A percentile compares a stretch with the other conserved stretches of the same genome.
Conservation (phyloP, 2,113 vertebrate genomes). For the Pterocles burchelli region DNA sequence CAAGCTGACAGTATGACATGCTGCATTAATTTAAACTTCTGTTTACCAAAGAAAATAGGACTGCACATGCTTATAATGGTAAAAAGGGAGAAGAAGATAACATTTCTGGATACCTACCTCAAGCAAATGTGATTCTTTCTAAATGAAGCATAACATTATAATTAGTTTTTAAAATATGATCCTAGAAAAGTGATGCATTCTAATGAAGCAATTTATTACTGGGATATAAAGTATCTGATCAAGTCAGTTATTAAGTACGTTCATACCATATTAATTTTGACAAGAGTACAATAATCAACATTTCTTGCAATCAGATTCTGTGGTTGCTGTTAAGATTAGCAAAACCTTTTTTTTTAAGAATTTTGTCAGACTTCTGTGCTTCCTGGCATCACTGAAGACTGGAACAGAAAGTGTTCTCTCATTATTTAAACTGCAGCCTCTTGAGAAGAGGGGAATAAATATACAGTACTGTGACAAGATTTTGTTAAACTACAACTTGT, state of each 20-base stretch:
- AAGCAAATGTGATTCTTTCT: background rate
- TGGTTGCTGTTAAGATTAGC: background rate
- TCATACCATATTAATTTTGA: accelerated
- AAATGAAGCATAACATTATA: background rate
- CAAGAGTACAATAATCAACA: background rate
- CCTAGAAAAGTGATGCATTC: background rate
- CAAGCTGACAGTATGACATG: constrained; percentile 4
- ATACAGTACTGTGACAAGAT: background rate
- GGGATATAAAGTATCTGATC: background rate
- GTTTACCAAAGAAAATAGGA: background rate
- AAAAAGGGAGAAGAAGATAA: background rate
- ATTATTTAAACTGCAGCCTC: background rate
- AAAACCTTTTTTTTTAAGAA: background rate
- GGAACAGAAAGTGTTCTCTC: background rate
- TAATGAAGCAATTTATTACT: background rate
- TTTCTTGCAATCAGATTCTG: background rate
- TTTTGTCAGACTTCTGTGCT: background rate
- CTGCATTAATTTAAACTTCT: constrained; percentile 38
- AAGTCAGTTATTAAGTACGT: background rate
- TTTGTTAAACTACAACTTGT: background rate
- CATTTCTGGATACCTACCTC: background rate
- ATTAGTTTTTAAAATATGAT: background rate
- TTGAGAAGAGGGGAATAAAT: background rate
- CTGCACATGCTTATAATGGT: background rate
- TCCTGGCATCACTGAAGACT: background rate